A percentile compares a stretch with the other conserved stretches of the same genome.
phyloP scores from a whole-genome alignment of 2,113 vertebrate species.

The Siniperca knerii region DNA sequence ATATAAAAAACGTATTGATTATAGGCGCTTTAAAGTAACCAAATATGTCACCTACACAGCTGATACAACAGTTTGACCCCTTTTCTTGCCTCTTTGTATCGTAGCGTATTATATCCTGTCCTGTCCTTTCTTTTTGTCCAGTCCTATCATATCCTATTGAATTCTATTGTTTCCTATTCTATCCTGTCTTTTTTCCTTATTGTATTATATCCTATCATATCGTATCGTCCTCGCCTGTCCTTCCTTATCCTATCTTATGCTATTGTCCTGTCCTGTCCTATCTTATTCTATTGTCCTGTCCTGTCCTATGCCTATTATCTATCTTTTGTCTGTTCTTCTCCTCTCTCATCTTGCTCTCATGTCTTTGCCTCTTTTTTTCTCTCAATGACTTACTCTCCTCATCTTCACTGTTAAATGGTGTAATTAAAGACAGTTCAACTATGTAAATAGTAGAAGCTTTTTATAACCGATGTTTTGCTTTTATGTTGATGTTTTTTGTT shows the following conservation, averaged over 20 bases:
- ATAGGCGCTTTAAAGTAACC: neutral
- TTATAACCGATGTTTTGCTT: neutral
- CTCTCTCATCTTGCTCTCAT: neutral
- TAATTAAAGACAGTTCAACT: neutral
- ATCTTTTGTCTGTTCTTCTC: neutral
- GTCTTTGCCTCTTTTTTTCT: neutral
- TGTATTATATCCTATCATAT: neutral
- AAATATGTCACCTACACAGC: neutral
- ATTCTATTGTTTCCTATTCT: neutral
- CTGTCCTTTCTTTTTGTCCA: neutral
- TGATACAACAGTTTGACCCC: neutral
- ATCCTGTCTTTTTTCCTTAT: neutral
- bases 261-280: neutral
- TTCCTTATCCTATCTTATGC: too few species aligned
- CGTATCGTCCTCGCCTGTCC: neutral
- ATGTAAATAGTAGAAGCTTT: neutral
- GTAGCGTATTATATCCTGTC: neutral
- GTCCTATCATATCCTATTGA: neutral
- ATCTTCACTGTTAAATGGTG: neutral
- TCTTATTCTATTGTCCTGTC: neutral
- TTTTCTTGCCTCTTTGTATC: neutral
- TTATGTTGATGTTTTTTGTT: constrained; percentile 1
- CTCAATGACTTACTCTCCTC: neutral
- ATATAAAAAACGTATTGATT: neutral
- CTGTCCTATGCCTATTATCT: neutral